Conservation (phyloP, 2,888 invertebrate genomes). For the Drosophila engyochracea region DNA sequence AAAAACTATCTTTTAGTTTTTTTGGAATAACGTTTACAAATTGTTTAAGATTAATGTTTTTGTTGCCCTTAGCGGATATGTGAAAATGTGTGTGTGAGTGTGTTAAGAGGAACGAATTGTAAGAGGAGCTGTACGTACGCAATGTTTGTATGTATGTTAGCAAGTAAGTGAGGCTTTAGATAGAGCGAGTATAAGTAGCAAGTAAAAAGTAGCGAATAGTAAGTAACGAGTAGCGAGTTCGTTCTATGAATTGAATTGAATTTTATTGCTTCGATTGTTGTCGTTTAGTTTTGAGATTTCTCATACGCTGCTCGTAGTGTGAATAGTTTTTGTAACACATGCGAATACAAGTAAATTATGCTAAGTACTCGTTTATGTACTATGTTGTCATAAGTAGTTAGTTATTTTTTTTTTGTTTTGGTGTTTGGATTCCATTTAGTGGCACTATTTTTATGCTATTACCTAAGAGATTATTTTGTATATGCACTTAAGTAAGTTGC, state of each 20-base stretch:
- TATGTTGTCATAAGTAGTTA: constrained; percentile 19
- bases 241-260: constrained; percentile 9
- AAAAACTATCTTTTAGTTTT: not conserved
- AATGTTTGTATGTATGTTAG: not conserved
- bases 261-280: constrained; percentile 28
- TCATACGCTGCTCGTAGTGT: constrained; percentile 3
- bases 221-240: constrained; percentile 11
- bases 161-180: not conserved
- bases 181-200: constrained; percentile 11
- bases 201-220: constrained; percentile 13
- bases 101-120: constrained; percentile 3
- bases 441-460: constrained; percentile 35
- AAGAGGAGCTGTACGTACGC: not conserved
- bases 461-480: constrained; percentile 42
- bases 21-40: constrained; percentile 17
- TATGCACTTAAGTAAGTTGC: constrained; percentile 19
- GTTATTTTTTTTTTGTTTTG: not conserved
- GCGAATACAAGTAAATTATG: constrained; percentile 28
- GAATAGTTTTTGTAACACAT: constrained; percentile 16
- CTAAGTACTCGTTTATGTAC: constrained; percentile 16
- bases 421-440: constrained; percentile 8
- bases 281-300: constrained; percentile 10
- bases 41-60: constrained; percentile 13
- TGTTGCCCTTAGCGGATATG: constrained; percentile 62
- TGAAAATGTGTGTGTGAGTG: constrained; percentile 28